Percentiles rank a stretch among this genome's conserved stretches.
phyloP scores from a whole-genome alignment of 2,797 vertebrate species.

The Sardinella longiceps region DNA sequence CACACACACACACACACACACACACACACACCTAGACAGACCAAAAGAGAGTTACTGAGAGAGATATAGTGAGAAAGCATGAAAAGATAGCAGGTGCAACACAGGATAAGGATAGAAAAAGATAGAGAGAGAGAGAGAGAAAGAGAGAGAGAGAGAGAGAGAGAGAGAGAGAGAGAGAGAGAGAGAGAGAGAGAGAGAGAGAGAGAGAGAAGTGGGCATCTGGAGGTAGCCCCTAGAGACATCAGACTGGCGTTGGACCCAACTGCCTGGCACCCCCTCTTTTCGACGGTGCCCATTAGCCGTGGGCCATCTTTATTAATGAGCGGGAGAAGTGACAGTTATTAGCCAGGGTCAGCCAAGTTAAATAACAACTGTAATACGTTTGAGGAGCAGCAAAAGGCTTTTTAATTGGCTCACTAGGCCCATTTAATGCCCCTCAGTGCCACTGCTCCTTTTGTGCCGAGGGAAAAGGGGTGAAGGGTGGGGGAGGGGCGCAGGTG shows the following conservation, averaged over 20 bases:
- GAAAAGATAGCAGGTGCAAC: neutral
- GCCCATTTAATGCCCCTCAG: neutral
- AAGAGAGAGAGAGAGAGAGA: neutral
- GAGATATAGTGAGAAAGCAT: neutral
- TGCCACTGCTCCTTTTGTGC: neutral
- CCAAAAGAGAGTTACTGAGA: neutral
- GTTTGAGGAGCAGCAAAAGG: slow-evolving; percentile 29
- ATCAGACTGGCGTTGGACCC: slow-evolving; percentile 9
- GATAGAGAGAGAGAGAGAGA: neutral
- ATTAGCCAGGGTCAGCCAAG: slow-evolving; percentile 39
- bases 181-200: neutral
- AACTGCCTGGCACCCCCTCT: slow-evolving; percentile 18
- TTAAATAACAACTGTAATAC: slow-evolving; percentile 44
- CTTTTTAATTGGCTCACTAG: slow-evolving; percentile 30
- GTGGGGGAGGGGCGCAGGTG: neutral
- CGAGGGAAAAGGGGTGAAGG: neutral
- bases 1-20: too few relatives aligned
- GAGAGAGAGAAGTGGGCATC: neutral
- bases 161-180: neutral
- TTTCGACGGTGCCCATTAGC: slow-evolving; percentile 28
- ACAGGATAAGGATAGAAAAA: neutral
- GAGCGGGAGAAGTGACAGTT: slow-evolving; percentile 40
- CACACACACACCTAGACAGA: too few relatives aligned
- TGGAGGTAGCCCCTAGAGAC: neutral
- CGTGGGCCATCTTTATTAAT: slow-evolving; percentile 46